Percentiles rank a stretch among this genome's conserved stretches.
phyloP scores from a whole-genome alignment of 2,888 invertebrate genomes.

The Chromoteleia sp. region DNA sequence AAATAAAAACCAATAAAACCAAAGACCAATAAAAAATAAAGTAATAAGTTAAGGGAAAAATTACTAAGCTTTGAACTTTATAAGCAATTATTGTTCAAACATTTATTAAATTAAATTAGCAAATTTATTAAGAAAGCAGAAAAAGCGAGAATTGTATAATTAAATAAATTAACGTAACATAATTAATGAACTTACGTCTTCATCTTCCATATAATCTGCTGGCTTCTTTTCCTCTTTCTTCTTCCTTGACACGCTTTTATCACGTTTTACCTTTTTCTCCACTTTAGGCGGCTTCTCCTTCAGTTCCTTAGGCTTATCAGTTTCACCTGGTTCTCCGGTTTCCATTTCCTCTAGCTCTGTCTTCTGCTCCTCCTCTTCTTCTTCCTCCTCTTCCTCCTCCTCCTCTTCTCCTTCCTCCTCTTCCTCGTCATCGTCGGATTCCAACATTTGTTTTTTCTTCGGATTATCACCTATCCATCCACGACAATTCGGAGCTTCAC shows the following conservation, averaged over 20 bases:
- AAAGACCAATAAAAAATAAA: too few species aligned
- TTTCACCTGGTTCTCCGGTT: conserved; percentile 73
- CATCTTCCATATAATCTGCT: conserved; percentile 83
- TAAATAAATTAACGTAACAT: conserved; percentile 69
- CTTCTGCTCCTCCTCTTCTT: conserved; percentile 83
- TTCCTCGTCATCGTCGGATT: conserved; percentile 85
- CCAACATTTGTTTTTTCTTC: conserved; percentile 88
- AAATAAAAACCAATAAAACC: too few species aligned
- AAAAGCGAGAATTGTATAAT: not conserved
- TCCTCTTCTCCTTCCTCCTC: conserved; percentile 83
- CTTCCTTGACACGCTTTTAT: conserved; percentile 78
- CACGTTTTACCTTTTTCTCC: conserved; percentile 71
- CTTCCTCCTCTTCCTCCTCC: conserved; percentile 74
- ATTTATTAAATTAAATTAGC: too few species aligned
- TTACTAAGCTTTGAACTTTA: too few species aligned
- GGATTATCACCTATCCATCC: conserved; percentile 98
- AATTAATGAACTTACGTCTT: conserved; percentile 83
- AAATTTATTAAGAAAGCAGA: too few species aligned
- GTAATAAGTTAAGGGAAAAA: too few species aligned
- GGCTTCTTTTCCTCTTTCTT: conserved; percentile 84
- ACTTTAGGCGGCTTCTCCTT: conserved; percentile 64
- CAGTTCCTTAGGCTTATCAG: conserved; percentile 83
- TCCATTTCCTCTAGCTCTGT: conserved; percentile 77
- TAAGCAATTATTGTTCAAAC: too few species aligned
- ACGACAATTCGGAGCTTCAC: conserved; percentile 94